phyloP scores from a whole-genome alignment of 2,888 invertebrate genomes.

The Chelonus formosanus region DNA sequence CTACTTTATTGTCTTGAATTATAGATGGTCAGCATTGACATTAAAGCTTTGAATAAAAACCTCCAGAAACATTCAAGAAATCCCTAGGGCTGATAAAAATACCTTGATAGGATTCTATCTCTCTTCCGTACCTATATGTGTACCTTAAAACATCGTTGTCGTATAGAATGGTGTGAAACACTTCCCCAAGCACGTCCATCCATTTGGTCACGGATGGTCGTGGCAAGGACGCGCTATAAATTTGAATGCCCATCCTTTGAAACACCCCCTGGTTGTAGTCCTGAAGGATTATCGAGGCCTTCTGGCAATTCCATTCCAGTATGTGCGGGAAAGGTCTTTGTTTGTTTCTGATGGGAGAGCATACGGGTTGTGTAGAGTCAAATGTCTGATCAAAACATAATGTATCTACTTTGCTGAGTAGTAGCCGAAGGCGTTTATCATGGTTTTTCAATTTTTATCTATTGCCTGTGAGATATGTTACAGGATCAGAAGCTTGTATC shows the following conservation, averaged over 20 bases:
- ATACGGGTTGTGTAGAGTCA: background rate
- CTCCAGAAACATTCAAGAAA: slow-evolving; percentile 52
- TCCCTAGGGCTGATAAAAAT: slow-evolving; percentile 45
- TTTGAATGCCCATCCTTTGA: slow-evolving; percentile 3
- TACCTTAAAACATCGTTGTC: slow-evolving; percentile 38
- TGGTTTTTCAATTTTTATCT: background rate
- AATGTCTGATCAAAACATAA: slow-evolving; percentile 2
- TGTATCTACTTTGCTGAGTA: background rate
- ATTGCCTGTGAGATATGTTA: background rate
- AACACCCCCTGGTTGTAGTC: background rate
- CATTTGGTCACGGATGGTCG: slow-evolving; percentile 38
- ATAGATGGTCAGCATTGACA: slow-evolving; percentile 51
- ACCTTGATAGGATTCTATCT: slow-evolving; percentile 28
- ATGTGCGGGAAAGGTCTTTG: background rate
- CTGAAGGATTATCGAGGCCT: slow-evolving; percentile 2
- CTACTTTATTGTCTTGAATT: slow-evolving; percentile 52
- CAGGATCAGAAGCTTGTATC: background rate
- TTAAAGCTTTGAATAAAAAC: slow-evolving; percentile 56
- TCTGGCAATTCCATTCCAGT: background rate
- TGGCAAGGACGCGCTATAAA: slow-evolving; percentile 6
- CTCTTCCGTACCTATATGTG: slow-evolving; percentile 25
- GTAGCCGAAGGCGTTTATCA: background rate
- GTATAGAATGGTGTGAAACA: slow-evolving; percentile 42
- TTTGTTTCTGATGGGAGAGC: background rate
- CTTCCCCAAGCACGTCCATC: slow-evolving; percentile 38